Evolutionary conservation across 1,140 invertebrate genomes (phyloP).

Genomic region (Ptiloglossa arizonensis): DNA sequence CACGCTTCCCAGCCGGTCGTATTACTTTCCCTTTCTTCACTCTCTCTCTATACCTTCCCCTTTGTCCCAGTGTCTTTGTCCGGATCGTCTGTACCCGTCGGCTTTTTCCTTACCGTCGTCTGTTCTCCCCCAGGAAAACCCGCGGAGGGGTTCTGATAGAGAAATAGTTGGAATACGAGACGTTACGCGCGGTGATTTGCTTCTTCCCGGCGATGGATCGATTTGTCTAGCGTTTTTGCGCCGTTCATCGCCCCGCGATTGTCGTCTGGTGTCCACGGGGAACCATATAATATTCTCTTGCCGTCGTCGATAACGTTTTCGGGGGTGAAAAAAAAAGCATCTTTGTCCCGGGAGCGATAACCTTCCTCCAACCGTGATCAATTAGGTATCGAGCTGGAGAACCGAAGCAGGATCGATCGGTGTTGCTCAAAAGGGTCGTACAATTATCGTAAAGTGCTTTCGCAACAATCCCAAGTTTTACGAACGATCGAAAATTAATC

Average conservation of each 20-base stretch:
- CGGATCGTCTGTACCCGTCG: conserved; percentile 48
- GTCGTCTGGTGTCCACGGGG: too few species aligned
- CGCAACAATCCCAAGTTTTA: too few species aligned
- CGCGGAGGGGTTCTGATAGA: conserved; percentile 47
- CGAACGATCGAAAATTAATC: too few species aligned
- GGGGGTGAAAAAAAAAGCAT: too few species aligned
- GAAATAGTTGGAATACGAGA: conserved; percentile 64
- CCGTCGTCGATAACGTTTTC: background rate
- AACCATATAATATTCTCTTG: background rate
- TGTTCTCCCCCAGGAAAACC: conserved; percentile 18
- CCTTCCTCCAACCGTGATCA: too few species aligned
- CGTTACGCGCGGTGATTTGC: conserved; percentile 61
- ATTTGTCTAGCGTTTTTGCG: conserved; percentile 53
- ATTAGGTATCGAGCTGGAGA: too few species aligned
- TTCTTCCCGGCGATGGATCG: conserved; percentile 57
- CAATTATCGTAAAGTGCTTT: too few species aligned
- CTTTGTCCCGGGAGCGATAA: too few species aligned
- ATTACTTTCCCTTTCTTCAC: conserved; percentile 53
- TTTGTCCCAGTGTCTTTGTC: conserved; percentile 53
- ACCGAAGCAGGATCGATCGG: too few species aligned
- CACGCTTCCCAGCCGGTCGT: conserved; percentile 44
- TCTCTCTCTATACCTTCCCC: conserved; percentile 38
- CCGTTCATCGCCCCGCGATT: background rate
- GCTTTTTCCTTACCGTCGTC: conserved; percentile 46
- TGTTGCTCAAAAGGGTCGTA: too few species aligned